Percentiles rank a stretch among this genome's conserved stretches.
phyloP scores from a whole-genome alignment of 23 tunicate genomes.

The Trididemnum clinides region DNA sequence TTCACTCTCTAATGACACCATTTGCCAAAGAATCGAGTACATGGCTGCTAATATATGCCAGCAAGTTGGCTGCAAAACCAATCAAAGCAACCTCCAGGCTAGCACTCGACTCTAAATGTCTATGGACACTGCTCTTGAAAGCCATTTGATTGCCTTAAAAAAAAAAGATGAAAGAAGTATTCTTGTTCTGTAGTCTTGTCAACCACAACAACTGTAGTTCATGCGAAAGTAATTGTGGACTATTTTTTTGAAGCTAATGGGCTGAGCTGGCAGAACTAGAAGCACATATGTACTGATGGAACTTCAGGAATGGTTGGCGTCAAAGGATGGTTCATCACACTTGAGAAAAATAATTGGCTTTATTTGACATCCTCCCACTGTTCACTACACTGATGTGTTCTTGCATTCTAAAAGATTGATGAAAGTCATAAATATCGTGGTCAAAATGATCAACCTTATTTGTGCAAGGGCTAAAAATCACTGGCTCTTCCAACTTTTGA shows the following conservation, averaged over 20 bases:
- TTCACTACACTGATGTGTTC: constrained; percentile 27
- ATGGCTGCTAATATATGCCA: too few relatives aligned
- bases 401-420: constrained; percentile 11
- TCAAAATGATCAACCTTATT: constrained; percentile 16
- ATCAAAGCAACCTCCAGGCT: too few relatives aligned
- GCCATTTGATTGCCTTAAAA: too few relatives aligned
- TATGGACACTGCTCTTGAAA: too few relatives aligned
- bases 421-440: constrained; percentile 22
- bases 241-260: too few relatives aligned
- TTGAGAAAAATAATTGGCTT: constrained; percentile 36
- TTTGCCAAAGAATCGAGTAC: too few relatives aligned
- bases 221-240: background rate
- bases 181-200: too few relatives aligned
- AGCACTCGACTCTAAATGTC: too few relatives aligned
- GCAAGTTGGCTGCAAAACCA: too few relatives aligned
- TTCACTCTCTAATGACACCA: too few relatives aligned
- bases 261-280: constrained; percentile 2
- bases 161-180: too few relatives aligned
- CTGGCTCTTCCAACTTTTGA: constrained; percentile 1
- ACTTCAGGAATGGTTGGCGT: constrained; percentile 41
- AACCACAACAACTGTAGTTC: constrained; percentile 8
- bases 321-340: constrained; percentile 16
- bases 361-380: constrained; percentile 35
- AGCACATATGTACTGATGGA: constrained; percentile 17
- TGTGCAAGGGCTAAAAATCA: constrained; percentile 19